Percentiles rank a stretch among this genome's conserved stretches.
These are phyloP conservation scores for Oryzias dopingdopingensis DNA, from an alignment of 2,797 vertebrate genomes.

Conservation along the genomic window DNA sequence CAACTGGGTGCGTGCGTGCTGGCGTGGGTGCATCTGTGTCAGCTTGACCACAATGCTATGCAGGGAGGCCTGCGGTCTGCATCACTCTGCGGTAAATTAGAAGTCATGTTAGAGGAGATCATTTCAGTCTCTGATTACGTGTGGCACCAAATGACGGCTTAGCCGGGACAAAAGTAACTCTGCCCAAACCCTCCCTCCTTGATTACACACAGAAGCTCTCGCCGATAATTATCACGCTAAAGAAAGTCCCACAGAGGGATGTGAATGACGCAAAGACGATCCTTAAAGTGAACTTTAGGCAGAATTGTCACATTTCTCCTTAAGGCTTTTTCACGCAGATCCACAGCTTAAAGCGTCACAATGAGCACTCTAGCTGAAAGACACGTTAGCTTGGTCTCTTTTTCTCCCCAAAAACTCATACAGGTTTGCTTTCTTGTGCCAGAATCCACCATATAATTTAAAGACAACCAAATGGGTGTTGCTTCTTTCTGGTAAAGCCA, in stretches of 20 bases:
- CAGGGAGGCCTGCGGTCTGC: constrained; percentile 46
- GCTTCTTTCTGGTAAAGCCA: constrained; percentile 46
- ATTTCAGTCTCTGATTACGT: constrained; percentile 65
- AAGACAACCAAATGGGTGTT: constrained; percentile 47
- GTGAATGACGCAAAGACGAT: constrained; percentile 1
- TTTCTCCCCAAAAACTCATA: constrained; percentile 23
- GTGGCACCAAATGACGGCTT: constrained; percentile 54
- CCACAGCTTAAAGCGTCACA: too few species aligned
- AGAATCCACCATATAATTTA: constrained; percentile 55
- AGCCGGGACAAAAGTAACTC: constrained; percentile 44
- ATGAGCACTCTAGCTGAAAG: too few species aligned
- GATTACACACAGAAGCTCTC: constrained; percentile 41
- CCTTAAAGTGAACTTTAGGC: neutral
- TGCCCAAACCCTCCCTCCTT: constrained; percentile 43
- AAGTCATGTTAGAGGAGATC: constrained; percentile 56
- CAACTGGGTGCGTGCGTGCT: constrained; percentile 3
- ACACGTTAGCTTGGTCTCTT: constrained; percentile 22
- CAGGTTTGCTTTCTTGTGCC: constrained; percentile 18
- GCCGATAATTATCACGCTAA: constrained; percentile 35
- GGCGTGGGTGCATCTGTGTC: constrained; percentile 34
- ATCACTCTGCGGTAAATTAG: constrained; percentile 69
- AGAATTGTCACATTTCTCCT: neutral
- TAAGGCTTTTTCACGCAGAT: too few species aligned
- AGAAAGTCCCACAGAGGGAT: constrained; percentile 21
- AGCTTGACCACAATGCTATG: constrained; percentile 49